Conservation (phyloP, 2,888 invertebrate genomes). For the Tanytarsus gracilentus region DNA sequence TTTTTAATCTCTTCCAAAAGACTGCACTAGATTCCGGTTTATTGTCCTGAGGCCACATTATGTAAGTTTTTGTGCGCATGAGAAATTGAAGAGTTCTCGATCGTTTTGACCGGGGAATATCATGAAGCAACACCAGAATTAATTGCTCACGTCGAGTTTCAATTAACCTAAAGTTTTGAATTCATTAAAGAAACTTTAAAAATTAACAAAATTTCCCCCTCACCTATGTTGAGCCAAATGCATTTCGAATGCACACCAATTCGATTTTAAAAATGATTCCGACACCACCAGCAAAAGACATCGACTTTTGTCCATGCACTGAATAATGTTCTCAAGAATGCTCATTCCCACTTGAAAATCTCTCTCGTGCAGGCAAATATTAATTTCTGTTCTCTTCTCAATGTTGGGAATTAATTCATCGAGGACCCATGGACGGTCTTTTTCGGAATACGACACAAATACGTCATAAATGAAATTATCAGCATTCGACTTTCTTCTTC, state of each 20-base stretch:
- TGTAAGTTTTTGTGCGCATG: conserved; percentile 60
- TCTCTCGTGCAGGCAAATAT: conserved; percentile 59
- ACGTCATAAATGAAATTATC: conserved; percentile 51
- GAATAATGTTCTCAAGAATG: conserved; percentile 61
- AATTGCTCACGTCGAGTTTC: conserved; percentile 55
- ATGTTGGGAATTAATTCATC: conserved; percentile 54
- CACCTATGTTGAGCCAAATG: conserved; percentile 58
- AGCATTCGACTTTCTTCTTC: conserved; percentile 31
- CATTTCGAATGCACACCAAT: conserved; percentile 68
- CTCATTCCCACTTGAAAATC: conserved; percentile 63
- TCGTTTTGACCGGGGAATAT: conserved; percentile 51
- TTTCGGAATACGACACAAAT: conserved; percentile 60
- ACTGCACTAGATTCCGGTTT: conserved; percentile 40
- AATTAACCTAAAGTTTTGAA: conserved; percentile 44
- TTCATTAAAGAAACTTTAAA: neutral
- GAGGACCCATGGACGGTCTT: conserved; percentile 55
- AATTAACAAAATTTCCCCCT: conserved; percentile 18
- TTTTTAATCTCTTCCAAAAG: conserved; percentile 42
- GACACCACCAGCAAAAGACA: conserved; percentile 57
- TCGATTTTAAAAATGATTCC: conserved; percentile 53
- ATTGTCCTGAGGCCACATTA: conserved; percentile 51
- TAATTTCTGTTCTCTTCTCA: conserved; percentile 50
- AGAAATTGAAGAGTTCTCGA: conserved; percentile 56
- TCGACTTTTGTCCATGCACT: conserved; percentile 57
- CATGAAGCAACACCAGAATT: conserved; percentile 55